Conservation (phyloP, 2,888 invertebrate species). For the Nipponacmea schrenckii region DNA sequence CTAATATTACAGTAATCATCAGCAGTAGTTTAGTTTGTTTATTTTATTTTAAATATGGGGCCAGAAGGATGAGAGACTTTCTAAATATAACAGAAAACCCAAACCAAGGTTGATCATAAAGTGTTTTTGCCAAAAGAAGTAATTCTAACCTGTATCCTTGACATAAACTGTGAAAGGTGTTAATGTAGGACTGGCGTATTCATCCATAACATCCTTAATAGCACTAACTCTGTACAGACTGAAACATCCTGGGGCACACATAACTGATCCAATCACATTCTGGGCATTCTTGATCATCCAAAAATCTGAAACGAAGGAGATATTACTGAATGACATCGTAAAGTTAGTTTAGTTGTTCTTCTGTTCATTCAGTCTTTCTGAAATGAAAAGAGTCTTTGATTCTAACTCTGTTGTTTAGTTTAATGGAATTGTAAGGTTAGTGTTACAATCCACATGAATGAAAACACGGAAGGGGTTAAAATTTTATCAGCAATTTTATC, state of each 20-base stretch:
- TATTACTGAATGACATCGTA: not conserved
- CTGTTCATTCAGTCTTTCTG: not conserved
- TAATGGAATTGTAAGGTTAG: not conserved
- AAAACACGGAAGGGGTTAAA: too few relatives aligned
- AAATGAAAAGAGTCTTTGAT: not conserved
- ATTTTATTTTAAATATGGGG: not conserved
- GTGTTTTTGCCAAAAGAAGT: too few relatives aligned
- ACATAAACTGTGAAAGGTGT: slow-evolving; percentile 46
- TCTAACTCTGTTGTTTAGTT: not conserved
- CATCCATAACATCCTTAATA: slow-evolving; percentile 41
- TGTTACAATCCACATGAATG: too few relatives aligned
- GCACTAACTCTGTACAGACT: slow-evolving; percentile 48
- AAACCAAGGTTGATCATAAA: too few relatives aligned
- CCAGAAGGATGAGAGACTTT: too few relatives aligned
- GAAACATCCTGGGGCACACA: slow-evolving; percentile 54
- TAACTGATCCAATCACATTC: slow-evolving; percentile 53
- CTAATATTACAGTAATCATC: not conserved
- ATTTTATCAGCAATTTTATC: too few relatives aligned
- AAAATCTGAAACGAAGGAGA: slow-evolving; percentile 38
- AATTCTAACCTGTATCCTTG: slow-evolving; percentile 47
- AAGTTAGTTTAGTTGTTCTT: too few relatives aligned
- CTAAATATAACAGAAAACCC: too few relatives aligned
- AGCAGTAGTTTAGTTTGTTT: not conserved
- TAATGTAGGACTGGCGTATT: slow-evolving; percentile 43
- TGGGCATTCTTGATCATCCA: slow-evolving; percentile 57